Evolutionary conservation across 2,797 vertebrate species (phyloP).

Genomic region (Alectoris magna): DNA sequence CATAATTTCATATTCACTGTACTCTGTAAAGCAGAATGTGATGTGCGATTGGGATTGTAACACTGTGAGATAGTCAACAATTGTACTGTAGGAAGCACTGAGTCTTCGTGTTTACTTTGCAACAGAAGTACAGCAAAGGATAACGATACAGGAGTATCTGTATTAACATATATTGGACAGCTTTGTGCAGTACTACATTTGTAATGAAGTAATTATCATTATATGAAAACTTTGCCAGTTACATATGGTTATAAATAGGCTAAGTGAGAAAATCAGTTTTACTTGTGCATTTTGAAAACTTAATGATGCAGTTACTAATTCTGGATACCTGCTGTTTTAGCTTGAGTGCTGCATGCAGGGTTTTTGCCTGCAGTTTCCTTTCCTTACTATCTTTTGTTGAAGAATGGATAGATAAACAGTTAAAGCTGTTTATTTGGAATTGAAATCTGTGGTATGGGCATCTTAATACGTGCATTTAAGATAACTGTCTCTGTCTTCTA

Average conservation of each 20-base stretch:
- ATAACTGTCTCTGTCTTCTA: not conserved
- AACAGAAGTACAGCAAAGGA: not conserved
- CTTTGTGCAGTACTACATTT: not conserved
- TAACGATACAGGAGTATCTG: not conserved
- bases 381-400: not conserved
- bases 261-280: not conserved
- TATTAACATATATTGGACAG: not conserved
- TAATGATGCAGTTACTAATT: not conserved
- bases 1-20: not conserved
- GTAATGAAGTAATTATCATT: not conserved
- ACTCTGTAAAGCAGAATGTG: not conserved
- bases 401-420: not conserved
- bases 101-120: not conserved
- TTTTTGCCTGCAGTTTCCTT: not conserved
- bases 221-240: not conserved
- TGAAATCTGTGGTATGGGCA: not conserved
- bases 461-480: not conserved
- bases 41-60: not conserved
- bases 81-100: not conserved
- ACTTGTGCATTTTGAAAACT: not conserved
- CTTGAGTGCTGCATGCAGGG: not conserved
- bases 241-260: not conserved
- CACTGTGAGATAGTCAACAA: not conserved
- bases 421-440: not conserved
- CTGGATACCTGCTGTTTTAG: not conserved